Evolutionary conservation across 2,113 vertebrate species (phyloP), one percentile per base, ranked within the genome.

Genomic region (Lanius collurio): DNA sequence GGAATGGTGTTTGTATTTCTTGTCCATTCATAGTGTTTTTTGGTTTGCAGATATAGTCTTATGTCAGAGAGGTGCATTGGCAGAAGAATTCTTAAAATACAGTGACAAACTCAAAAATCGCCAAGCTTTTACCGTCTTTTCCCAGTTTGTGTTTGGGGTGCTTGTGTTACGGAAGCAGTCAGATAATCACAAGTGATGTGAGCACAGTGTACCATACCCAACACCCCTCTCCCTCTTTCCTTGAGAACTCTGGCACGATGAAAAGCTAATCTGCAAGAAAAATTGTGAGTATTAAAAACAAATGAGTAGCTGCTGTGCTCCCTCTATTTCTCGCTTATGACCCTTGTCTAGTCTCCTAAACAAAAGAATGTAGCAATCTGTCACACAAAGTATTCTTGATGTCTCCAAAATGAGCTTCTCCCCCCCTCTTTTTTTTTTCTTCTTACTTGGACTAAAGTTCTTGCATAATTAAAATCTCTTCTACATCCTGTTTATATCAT

Each of bases 381-480:
- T 97, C 97, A 96, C 90, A 49, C 53, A 86, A 97, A 97, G 77
- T 97, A 85, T 93, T 96, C 95, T 87, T 93, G 96, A 96, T 97
- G 94, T 94, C 68, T 73, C 65, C 77, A 81, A 96, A 94, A 94
- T 93, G 94, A 97, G 96, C 79, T 95, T 90, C 73, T 86, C 5
- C 2, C 26, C 28, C 12, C 19, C 3, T 1, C 3, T 3, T 6
- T 2, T 95, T 73, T 83, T 96, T 87, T 95, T 87, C 74, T 93
- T 75, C n/a, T 79, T 96, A 42, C 69, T 96, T 90, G 93, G 55
- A 86, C 77, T 91, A 96, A 92, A 95, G 87, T 92, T 90, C 94
- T 97, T 96, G 85, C 89, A 88, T 98, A 96, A 97, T 96, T 97
- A 97, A 96, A 95, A 92, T 95, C 37, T 96, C 83, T 83, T 91